phyloP scores from a whole-genome alignment of 2,888 invertebrate species.

The Tyria jacobaeae region DNA sequence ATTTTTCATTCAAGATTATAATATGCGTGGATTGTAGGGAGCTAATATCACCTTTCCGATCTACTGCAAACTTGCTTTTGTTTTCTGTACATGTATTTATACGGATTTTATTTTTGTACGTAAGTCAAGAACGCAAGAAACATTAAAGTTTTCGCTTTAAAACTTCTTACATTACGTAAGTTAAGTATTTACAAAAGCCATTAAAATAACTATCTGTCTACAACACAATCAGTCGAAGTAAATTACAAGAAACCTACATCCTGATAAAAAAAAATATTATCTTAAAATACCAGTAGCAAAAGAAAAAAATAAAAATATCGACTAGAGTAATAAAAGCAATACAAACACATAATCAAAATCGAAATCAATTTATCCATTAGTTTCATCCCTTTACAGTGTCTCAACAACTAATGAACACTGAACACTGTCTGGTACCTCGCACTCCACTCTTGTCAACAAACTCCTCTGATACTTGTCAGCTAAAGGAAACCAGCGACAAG shows the following conservation, averaged over 20 bases:
- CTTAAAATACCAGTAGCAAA: neutral
- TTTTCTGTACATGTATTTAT: no score
- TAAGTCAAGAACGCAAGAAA: no score
- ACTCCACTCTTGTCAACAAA: conserved; percentile 57
- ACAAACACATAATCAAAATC: conserved; percentile 29
- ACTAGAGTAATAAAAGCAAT: conserved; percentile 25
- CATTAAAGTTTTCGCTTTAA: no score
- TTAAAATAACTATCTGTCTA: no score
- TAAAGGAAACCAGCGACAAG: conserved; percentile 65
- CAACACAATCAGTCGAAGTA: no score
- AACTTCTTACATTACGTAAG: no score
- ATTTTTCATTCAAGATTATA: no score
- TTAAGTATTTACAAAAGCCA: no score
- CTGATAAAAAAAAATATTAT: neutral
- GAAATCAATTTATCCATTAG: conserved; percentile 42
- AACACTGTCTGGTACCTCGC: conserved; percentile 52
- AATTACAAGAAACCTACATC: neutral
- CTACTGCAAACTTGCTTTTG: no score
- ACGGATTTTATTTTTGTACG: no score
- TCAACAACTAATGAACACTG: conserved; percentile 59
- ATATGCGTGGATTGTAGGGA: no score
- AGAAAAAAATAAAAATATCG: neutral
- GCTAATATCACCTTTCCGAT: no score
- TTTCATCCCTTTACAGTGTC: conserved; percentile 49
- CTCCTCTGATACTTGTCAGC: conserved; percentile 63